A percentile compares a stretch with the other conserved stretches of the same genome.
phyloP scores from a whole-genome alignment of 2,113 vertebrate genomes.

The Agelaius tricolor region DNA sequence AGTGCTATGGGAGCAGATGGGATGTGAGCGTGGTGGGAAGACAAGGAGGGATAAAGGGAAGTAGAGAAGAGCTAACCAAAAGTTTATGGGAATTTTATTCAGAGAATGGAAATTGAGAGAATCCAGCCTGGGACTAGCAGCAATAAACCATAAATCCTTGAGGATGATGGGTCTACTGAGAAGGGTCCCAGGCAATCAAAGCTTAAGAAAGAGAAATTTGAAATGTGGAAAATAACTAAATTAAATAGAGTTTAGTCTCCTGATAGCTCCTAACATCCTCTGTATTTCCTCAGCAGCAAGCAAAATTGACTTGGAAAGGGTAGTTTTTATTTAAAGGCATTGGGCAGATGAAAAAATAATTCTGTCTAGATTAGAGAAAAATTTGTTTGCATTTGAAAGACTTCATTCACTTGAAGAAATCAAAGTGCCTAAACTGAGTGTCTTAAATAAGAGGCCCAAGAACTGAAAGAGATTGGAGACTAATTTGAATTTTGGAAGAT shows the following conservation, averaged over 20 bases:
- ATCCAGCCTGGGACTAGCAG: not conserved
- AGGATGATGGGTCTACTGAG: not conserved
- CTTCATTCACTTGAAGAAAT: not conserved
- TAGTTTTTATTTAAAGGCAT: not conserved
- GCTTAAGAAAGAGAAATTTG: not conserved
- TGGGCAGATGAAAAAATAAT: not conserved
- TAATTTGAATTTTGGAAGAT: not conserved
- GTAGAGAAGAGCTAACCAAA: not conserved
- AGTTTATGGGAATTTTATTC: not conserved
- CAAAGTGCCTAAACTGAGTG: not conserved
- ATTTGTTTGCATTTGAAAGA: not conserved
- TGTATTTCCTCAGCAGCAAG: not conserved
- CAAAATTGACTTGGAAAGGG: not conserved
- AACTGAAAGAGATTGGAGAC: not conserved
- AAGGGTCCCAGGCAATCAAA: not conserved
- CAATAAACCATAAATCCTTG: not conserved
- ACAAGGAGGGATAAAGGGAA: not conserved
- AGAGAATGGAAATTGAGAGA: not conserved
- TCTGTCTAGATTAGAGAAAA: not conserved
- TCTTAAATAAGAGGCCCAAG: not conserved
- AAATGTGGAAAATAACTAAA: not conserved
- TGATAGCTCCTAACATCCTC: not conserved
- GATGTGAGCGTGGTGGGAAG: not conserved
- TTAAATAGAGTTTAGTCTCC: not conserved
- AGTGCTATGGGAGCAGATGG: not conserved